Evolutionary conservation across 2,888 invertebrate species (phyloP), one percentile per base, ranked within the genome.

Genomic region (Branchipolynoe longqiensis): DNA sequence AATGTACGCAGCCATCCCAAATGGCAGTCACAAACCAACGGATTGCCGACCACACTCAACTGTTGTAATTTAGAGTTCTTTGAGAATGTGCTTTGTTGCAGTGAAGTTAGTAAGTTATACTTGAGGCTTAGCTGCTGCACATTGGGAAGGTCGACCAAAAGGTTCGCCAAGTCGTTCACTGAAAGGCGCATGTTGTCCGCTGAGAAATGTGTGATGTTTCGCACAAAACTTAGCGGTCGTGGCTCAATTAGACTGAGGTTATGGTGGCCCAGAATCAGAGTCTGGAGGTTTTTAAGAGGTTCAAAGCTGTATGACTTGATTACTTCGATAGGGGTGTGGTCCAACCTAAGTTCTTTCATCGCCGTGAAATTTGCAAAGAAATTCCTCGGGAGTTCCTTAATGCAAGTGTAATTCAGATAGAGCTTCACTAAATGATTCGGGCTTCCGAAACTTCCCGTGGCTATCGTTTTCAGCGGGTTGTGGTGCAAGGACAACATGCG

Each of bases 121-220:
- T 41, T 41, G 18, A 78, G 78, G 28, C 78, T 78, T 8, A 78
- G 28, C 28, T 33, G 1, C 41, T 22, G 41, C 3, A 22, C 78
- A 0, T 78, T 48, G 25, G 78, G 48, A 1, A 78, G 78, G 31
- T 78, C 78, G 0, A 31, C 28, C 28, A 78, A 28, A 28, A 78
- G 41, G 31, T 78, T 54, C 8, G 78, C 54, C 28, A 78, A 48
- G 48, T 78, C 48, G 12, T 48, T 48, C 22, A 18, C 22, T 48
- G 25, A 18, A 4, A 78, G 78, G 41, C 78, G 48, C 78, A 78
- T 78, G 48, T 78, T 78, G 78, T 78, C 78, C n/a, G 54, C 48
- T n/a, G 78, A 25, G 28, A 78, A 41, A 48, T 41, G 28, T 1
- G 54, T 78, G 6, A 78, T 2, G 18, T 78, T 78, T 2, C 1